A percentile compares a stretch with the other conserved stretches of the same genome.
Conservation (phyloP, 2,797 vertebrate species). For the Parauchenoglanis ngamensis region DNA sequence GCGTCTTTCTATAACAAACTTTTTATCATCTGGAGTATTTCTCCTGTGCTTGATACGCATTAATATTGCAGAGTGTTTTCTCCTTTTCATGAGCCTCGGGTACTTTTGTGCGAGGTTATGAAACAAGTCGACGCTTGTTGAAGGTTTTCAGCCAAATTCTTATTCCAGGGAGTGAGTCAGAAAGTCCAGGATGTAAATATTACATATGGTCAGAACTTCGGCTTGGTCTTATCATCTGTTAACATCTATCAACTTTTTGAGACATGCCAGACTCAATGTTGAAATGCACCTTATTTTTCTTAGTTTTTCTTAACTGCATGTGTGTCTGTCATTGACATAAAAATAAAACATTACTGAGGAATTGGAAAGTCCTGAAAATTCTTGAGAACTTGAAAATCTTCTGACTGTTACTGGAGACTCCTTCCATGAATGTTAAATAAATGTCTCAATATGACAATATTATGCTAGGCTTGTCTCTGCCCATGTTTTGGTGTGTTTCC, state of each 20-base stretch:
- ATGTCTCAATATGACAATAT: not conserved
- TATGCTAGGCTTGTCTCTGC: not conserved
- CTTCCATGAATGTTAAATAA: not conserved
- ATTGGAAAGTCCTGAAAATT: not conserved
- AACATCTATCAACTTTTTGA: not conserved
- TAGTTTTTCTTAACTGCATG: no score
- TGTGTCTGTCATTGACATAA: not conserved
- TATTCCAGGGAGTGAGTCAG: not conserved
- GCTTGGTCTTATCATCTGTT: not conserved
- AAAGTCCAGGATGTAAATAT: conserved; percentile 17
- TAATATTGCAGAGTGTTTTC: conserved; percentile 17
- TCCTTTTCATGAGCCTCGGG: not conserved
- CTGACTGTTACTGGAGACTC: not conserved
- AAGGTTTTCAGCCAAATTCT: not conserved
- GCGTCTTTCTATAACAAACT: not conserved
- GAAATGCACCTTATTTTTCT: not conserved
- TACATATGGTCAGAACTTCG: not conserved
- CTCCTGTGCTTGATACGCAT: not conserved
- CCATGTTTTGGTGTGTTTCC: not conserved
- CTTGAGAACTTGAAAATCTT: not conserved
- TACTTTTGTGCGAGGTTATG: not conserved
- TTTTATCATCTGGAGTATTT: not conserved
- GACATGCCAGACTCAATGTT: not conserved
- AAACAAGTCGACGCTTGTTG: not conserved
- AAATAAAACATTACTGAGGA: no score